phyloP scores from a whole-genome alignment of 2,113 vertebrate genomes.

The Ameiurus melas region DNA sequence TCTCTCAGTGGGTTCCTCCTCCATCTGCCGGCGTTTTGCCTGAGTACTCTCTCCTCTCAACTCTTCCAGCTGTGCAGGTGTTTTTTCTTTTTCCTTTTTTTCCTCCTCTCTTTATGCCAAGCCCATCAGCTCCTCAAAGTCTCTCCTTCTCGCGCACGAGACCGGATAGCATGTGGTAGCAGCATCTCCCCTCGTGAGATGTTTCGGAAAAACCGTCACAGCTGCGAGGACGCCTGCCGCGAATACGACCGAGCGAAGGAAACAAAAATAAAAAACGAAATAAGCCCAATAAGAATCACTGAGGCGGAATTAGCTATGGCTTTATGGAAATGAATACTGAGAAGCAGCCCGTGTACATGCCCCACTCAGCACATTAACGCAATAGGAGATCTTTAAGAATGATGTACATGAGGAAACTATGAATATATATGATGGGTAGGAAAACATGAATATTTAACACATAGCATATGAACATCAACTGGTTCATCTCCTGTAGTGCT shows the following conservation, averaged over 20 bases:
- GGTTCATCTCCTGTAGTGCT: slow-evolving; percentile 11
- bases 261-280: slow-evolving; percentile 53
- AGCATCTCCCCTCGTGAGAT: slow-evolving; percentile 61
- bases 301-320: slow-evolving; percentile 65
- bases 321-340: slow-evolving; percentile 68
- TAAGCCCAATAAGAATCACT: slow-evolving; percentile 63
- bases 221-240: slow-evolving; percentile 65
- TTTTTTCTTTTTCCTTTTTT: slow-evolving; percentile 3
- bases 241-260: slow-evolving; percentile 61
- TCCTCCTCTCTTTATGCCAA: slow-evolving; percentile 24
- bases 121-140: slow-evolving; percentile 61
- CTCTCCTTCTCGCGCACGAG: slow-evolving; percentile 48
- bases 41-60: slow-evolving; percentile 49
- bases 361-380: slow-evolving; percentile 54
- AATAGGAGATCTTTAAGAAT: slow-evolving; percentile 50
- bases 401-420: slow-evolving; percentile 39
- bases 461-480: neutral
- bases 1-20: slow-evolving; percentile 32
- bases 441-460: slow-evolving; percentile 17
- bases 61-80: slow-evolving; percentile 65
- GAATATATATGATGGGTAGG: slow-evolving; percentile 5
- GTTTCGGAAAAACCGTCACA: slow-evolving; percentile 65
- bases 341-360: slow-evolving; percentile 61
- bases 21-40: slow-evolving; percentile 57
- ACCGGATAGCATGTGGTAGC: slow-evolving; percentile 65